A percentile compares a stretch with the other conserved stretches of the same genome.
Conservation (phyloP, 2,888 invertebrate species). For the Podabrus alpinus region DNA sequence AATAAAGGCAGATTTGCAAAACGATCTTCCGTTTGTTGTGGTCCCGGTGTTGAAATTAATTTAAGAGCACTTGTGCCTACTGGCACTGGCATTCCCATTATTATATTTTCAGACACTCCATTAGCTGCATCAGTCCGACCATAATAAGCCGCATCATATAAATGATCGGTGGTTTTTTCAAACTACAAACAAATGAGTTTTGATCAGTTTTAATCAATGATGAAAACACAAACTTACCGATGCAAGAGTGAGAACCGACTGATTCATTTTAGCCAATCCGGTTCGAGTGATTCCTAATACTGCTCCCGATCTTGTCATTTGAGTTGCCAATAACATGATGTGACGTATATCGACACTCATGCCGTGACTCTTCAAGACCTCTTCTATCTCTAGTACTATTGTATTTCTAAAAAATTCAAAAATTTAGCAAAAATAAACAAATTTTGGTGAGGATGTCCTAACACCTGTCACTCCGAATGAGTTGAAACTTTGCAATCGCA, state of each 20-base stretch:
- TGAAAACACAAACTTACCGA: conserved; percentile 67
- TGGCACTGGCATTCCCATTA: conserved; percentile 93
- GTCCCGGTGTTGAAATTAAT: conserved; percentile 57
- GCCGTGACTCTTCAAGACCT: conserved; percentile 97
- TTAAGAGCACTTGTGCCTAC: conserved; percentile 96
- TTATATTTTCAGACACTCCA: conserved; percentile 98
- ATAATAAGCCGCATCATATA: conserved; percentile 98
- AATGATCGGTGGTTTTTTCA: conserved; percentile 97
- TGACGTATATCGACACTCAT: conserved; percentile 98
- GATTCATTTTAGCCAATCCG: conserved; percentile 98
- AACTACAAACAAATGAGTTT: conserved; percentile 70
- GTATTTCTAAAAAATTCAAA: conserved; percentile 66
- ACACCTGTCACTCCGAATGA: too few relatives aligned
- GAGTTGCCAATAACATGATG: conserved; percentile 94
- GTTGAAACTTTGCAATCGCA: too few relatives aligned
- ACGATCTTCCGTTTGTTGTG: too few relatives aligned
- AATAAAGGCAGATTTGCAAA: not conserved
- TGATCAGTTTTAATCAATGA: not conserved
- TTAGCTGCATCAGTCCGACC: conserved; percentile 94
- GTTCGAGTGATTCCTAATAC: conserved; percentile 96
- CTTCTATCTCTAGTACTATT: conserved; percentile 94
- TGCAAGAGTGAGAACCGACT: conserved; percentile 96
- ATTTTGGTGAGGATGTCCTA: too few relatives aligned
- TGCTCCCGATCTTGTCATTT: conserved; percentile 98
- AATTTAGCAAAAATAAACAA: not conserved